These are phyloP conservation scores for Eulemur macaco DNA, from an alignment of 2,113 vertebrate species.

Conservation along the genomic window DNA sequence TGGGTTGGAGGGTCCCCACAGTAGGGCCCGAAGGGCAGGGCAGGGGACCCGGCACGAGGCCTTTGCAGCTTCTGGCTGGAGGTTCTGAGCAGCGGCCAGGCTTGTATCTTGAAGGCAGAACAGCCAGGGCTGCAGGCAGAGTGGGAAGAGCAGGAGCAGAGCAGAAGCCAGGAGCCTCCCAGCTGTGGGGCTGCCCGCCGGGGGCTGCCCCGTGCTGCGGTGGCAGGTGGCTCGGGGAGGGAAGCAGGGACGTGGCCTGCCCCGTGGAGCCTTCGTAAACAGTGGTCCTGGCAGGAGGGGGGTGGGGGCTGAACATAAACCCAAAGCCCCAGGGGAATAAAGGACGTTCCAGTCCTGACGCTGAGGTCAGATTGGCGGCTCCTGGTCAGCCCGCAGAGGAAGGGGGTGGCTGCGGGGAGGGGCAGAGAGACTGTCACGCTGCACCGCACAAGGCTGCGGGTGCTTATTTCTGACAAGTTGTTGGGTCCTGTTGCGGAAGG, in stretches of 20 bases:
- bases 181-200: not conserved
- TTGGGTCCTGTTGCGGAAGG: not conserved
- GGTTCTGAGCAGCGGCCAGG: not conserved
- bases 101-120: not conserved
- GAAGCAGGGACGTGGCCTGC: rapidly evolving
- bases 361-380: too few species aligned
- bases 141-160: too few species aligned
- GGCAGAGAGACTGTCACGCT: not conserved
- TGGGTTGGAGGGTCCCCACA: not conserved
- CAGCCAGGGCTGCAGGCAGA: not conserved
- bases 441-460: not conserved
- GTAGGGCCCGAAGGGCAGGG: not conserved
- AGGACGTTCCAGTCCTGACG: too few species aligned
- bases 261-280: too few species aligned
- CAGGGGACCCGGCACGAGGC: not conserved
- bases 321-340: too few species aligned
- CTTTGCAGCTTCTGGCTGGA: not conserved
- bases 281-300: too few species aligned
- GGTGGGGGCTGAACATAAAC: too few species aligned
- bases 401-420: not conserved
- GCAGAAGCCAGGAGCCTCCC: not conserved
- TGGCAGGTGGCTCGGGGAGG: not conserved
- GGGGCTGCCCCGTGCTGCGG: not conserved
- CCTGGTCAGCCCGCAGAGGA: too few species aligned
- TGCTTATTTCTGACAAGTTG: not conserved